Conservation (phyloP, 2,113 vertebrate species). For the Pelusios castaneus region DNA sequence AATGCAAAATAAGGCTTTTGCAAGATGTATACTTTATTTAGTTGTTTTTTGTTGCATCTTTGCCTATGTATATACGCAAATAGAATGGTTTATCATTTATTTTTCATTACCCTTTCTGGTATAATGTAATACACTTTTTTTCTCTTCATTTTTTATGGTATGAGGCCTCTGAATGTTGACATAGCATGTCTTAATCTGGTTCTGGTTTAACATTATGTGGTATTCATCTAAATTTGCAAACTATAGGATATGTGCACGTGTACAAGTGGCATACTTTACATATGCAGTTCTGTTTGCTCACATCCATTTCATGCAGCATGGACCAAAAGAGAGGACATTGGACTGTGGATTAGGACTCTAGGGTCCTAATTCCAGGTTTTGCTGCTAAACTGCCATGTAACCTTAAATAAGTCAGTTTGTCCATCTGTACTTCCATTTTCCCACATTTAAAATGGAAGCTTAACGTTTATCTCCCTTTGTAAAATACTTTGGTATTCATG, state of each 20-base stretch:
- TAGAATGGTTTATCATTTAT: too few species aligned
- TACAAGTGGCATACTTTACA: neutral
- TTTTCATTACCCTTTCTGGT: too few species aligned
- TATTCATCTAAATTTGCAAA: neutral
- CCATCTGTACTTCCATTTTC: neutral
- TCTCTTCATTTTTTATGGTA: too few species aligned
- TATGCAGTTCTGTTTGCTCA: neutral
- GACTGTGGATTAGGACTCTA: neutral
- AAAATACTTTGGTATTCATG: neutral
- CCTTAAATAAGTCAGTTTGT: neutral
- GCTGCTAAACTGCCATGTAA: too few species aligned
- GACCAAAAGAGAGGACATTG: neutral
- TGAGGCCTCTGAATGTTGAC: too few species aligned
- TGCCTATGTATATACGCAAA: too few species aligned
- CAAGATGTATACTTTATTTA: too few species aligned
- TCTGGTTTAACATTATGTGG: neutral
- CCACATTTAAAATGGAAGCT: neutral
- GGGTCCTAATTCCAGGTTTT: neutral
- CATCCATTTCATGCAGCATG: neutral
- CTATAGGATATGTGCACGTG: accelerated
- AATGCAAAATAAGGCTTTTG: too few species aligned
- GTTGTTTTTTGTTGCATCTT: too few species aligned
- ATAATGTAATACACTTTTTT: too few species aligned
- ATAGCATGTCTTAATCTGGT: too few species aligned
- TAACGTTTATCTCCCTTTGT: neutral